These are phyloP conservation scores for Heliconius congener DNA, from an alignment of 1,140 invertebrate species.

Conservation along the genomic window DNA sequence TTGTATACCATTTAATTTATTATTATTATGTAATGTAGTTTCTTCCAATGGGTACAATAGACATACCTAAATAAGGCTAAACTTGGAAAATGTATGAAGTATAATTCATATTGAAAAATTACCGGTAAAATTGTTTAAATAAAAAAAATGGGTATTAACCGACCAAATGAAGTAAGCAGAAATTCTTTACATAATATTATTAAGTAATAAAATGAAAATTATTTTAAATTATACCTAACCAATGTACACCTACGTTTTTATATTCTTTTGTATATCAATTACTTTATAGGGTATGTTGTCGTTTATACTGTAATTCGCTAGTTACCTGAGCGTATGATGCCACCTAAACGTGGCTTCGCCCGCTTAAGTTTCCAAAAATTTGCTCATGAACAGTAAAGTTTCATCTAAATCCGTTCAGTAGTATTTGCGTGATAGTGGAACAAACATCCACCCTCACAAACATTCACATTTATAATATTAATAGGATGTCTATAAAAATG, in stretches of 20 bases:
- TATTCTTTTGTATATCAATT: neutral
- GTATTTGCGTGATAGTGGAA: too few relatives aligned
- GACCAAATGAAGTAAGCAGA: neutral
- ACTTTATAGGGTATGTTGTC: neutral
- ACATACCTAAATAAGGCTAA: neutral
- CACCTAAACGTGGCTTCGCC: too few relatives aligned
- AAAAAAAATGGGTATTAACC: neutral
- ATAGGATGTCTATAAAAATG: too few relatives aligned
- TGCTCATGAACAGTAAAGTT: too few relatives aligned
- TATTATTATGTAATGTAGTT: neutral
- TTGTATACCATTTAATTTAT: neutral
- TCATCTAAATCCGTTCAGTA: too few relatives aligned
- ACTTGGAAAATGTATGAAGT: neutral
- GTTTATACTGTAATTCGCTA: neutral
- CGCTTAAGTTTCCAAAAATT: too few relatives aligned
- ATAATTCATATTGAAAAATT: neutral
- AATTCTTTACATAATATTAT: neutral
- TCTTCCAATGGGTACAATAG: neutral
- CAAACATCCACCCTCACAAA: too few relatives aligned
- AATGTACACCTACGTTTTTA: constrained; percentile 8
- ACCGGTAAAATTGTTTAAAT: neutral
- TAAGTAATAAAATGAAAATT: neutral
- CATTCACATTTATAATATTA: too few relatives aligned
- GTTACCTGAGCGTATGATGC: too few relatives aligned
- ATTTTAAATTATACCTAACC: neutral